Base-by-base conservation (phyloP, 2,797 vertebrate species). In the Amphiprion clarkii region DNA sequence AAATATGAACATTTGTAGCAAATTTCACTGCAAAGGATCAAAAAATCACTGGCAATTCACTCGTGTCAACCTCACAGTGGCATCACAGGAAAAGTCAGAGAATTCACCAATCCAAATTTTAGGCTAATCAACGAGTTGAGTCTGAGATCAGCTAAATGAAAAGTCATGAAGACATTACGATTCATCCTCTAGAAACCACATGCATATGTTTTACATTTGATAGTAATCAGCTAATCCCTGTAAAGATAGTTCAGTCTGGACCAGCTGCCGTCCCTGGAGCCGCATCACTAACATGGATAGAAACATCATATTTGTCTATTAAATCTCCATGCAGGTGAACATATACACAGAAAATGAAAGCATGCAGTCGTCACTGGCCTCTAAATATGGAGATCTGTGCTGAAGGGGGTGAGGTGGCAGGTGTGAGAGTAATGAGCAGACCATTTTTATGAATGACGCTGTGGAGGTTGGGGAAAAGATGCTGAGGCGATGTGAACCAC, bases 401-500 rank as follows among this genome's bases (percentile, higher is more conserved):
- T 1, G 6, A 0, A 25, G 63, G 64, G 51, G 51, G 54, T 60
- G 56, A 73, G 62, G 54, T 56, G 78, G 74, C 78, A 81, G 67
- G 54, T 81, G 56, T 63, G 74, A 54, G 65, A 84, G 62, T 69
- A 66, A 85, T 78, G 79, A 81, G 74, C 40, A 60, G 52, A 55
- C 76, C 56, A 70, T 79, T 85, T 82, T 74, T 82, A 75, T 86
- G 65, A 90, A 87, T 74, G 84, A 88, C 76, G 61, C 64, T 36
- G 65, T 0, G 33, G 56, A 54, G 66, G 61, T 40, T 54, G 53
- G 44, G 29, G 29, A 17, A 33, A 71, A 71, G 67, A 69, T 52
- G 74, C 65, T 74, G 79, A 77, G 60, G 56, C 58, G 29, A 13
- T 48, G 72, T 65, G 67, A 78, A 64, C n/a, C 21, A n/a, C 60